Evolutionary conservation across 2,113 vertebrate genomes (phyloP).

Genomic region (Tapirus terrestris): DNA sequence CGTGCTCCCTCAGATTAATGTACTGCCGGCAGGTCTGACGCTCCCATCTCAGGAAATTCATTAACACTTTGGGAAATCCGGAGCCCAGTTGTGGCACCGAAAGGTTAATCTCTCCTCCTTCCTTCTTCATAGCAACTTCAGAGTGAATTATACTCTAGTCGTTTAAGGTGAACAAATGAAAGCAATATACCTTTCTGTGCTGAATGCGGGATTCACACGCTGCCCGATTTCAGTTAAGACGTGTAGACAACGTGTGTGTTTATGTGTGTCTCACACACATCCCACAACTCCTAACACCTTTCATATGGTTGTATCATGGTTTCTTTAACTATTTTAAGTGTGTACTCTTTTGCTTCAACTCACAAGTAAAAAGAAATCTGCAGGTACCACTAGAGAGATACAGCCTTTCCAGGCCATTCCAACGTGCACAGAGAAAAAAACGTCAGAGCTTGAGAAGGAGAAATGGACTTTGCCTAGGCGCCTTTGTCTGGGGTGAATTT

Average conservation of each 20-base stretch:
- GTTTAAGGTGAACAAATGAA: conserved; percentile 49
- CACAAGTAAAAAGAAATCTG: not conserved
- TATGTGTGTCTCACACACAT: not conserved
- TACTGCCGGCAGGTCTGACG: conserved; percentile 70
- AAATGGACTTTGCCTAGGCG: not conserved
- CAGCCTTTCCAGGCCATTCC: not conserved
- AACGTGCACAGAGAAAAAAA: not conserved
- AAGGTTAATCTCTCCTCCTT: conserved; percentile 80
- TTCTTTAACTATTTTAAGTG: not conserved
- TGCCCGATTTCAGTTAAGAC: not conserved
- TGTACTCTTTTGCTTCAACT: not conserved
- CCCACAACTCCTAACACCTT: not conserved
- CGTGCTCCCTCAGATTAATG: conserved; percentile 71
- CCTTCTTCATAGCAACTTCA: conserved; percentile 60
- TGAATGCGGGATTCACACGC: not conserved
- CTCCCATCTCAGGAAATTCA: conserved; percentile 76
- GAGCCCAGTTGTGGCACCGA: conserved; percentile 72
- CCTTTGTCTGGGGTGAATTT: not conserved
- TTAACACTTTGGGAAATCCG: conserved; percentile 75
- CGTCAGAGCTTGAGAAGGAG: not conserved
- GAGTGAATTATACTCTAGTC: conserved; percentile 63
- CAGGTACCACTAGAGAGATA: not conserved
- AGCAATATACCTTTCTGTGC: conserved; percentile 6
- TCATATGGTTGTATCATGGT: not conserved
- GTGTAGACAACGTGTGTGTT: not conserved